Evolutionary conservation across 2,113 vertebrate genomes (phyloP).

Genomic region (Tursiops truncatus): DNA sequence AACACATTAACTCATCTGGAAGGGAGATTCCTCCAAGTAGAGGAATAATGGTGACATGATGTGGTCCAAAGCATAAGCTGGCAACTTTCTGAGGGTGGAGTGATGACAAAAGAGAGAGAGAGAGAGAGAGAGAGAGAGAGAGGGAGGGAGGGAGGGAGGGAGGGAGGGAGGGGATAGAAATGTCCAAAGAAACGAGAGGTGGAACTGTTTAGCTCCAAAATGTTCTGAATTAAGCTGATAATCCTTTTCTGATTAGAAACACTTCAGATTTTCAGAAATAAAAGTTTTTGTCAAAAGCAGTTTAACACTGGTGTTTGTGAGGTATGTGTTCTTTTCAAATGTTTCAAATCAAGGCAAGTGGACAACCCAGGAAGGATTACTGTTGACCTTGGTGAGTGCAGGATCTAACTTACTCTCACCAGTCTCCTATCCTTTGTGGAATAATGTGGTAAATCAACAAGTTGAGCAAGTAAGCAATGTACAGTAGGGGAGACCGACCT

Average conservation of each 20-base stretch:
- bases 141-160: too few species aligned
- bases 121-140: too few species aligned
- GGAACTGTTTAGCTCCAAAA: background rate
- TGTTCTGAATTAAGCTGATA: background rate
- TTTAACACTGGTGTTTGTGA: background rate
- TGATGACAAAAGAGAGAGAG: background rate
- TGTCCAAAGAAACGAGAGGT: background rate
- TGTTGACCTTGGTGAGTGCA: background rate
- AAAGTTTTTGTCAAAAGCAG: background rate
- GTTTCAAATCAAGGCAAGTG: background rate
- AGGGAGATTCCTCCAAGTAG: background rate
- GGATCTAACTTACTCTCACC: background rate
- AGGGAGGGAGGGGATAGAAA: background rate
- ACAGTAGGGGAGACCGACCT: background rate
- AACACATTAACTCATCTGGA: background rate
- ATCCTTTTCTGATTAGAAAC: background rate
- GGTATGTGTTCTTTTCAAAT: background rate
- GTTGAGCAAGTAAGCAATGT: background rate
- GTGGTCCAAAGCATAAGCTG: background rate
- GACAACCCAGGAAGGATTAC: background rate
- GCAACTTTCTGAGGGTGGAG: background rate
- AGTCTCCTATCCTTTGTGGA: background rate
- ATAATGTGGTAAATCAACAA: background rate
- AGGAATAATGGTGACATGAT: background rate
- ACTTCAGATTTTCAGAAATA: background rate